phyloP scores from a whole-genome alignment of 2,888 invertebrate species.

The Melanchra persicariae region DNA sequence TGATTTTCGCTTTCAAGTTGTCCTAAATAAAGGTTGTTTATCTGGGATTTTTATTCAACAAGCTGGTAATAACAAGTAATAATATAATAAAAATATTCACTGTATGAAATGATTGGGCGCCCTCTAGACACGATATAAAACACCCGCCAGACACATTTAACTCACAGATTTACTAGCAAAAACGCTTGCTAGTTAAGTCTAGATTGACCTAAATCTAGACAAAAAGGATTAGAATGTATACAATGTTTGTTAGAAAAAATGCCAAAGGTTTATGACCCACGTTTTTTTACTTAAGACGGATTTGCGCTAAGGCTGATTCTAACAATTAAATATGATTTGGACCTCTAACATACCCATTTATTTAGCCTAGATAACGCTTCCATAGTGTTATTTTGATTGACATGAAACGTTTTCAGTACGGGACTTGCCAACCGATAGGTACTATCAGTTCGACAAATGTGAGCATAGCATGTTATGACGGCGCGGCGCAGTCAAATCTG shows the following conservation, averaged over 20 bases:
- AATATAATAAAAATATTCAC: not conserved
- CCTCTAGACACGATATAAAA: conserved; percentile 13
- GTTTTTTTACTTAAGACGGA: not conserved
- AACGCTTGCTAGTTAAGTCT: conserved; percentile 31
- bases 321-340: not conserved
- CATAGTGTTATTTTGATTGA: not conserved
- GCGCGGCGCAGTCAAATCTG: not conserved
- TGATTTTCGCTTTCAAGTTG: too few relatives aligned
- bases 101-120: not conserved
- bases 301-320: not conserved
- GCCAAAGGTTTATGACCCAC: not conserved
- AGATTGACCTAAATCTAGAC: conserved; percentile 50
- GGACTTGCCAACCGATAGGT: not conserved
- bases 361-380: not conserved
- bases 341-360: not conserved
- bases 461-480: not conserved
- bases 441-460: not conserved
- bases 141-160: conserved; percentile 32
- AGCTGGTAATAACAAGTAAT: not conserved
- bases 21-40: not conserved
- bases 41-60: not conserved
- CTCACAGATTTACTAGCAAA: conserved; percentile 22
- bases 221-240: conserved; percentile 43
- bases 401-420: not conserved
- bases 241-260: conserved; percentile 15